phyloP scores from a whole-genome alignment of 2,888 invertebrate genomes.

The Rhabditoides inermis region DNA sequence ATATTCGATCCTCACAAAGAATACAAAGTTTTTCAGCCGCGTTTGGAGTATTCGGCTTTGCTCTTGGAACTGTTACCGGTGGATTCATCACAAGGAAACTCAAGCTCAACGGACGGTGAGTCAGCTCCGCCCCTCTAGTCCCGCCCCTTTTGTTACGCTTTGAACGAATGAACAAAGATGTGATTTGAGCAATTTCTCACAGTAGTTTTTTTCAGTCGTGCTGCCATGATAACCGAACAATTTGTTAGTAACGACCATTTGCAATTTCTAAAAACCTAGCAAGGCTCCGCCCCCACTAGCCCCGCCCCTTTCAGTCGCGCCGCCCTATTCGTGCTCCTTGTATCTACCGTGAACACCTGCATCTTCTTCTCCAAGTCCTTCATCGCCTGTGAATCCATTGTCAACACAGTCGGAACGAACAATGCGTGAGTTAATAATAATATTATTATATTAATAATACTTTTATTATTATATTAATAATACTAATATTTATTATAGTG shows the following conservation, averaged over 20 bases:
- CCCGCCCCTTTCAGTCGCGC: conserved; percentile 13
- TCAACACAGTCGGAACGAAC: conserved; percentile 35
- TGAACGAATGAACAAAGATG: too few relatives aligned
- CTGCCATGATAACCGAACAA: too few relatives aligned
- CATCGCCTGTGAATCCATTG: conserved; percentile 46
- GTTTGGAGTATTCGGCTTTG: conserved; percentile 52
- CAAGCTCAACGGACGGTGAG: conserved; percentile 27
- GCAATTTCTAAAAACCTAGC: too few relatives aligned
- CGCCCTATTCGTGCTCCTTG: conserved; percentile 37
- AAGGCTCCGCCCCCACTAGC: too few relatives aligned
- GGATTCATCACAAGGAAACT: conserved; percentile 36
- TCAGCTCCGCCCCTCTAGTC: too few relatives aligned
- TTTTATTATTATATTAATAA: too few relatives aligned
- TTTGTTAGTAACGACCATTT: too few relatives aligned
- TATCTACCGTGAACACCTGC: conserved; percentile 36
- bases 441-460: too few relatives aligned
- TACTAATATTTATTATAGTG: too few relatives aligned
- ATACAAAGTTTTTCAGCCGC: conserved; percentile 27
- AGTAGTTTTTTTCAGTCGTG: too few relatives aligned
- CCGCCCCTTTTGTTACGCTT: too few relatives aligned
- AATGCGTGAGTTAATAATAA: conserved; percentile 22
- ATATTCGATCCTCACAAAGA: not conserved
- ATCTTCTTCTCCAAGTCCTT: conserved; percentile 42
- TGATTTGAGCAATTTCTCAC: too few relatives aligned
- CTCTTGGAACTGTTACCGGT: conserved; percentile 40